phyloP scores from a whole-genome alignment of 1,140 invertebrate species.

The Euwallacea fornicatus region DNA sequence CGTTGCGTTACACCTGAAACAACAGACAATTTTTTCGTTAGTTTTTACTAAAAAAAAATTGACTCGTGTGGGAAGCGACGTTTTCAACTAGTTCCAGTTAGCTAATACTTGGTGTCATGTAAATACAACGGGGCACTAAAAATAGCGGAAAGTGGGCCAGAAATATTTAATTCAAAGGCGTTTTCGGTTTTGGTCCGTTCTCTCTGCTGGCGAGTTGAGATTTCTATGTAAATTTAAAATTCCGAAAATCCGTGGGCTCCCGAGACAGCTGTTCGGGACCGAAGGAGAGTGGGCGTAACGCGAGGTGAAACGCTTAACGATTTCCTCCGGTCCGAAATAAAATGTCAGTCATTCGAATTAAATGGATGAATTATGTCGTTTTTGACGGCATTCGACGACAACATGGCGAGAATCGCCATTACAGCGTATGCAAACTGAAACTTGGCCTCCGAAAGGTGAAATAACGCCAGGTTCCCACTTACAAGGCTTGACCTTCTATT shows the following conservation, averaged over 20 bases:
- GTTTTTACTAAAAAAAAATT: not conserved
- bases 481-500: too few species aligned
- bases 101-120: too few species aligned
- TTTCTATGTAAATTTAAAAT: slow-evolving; percentile 36
- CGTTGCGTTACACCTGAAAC: slow-evolving; percentile 3
- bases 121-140: slow-evolving; percentile 13
- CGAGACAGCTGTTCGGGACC: slow-evolving; percentile 32
- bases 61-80: not conserved
- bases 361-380: slow-evolving; percentile 11
- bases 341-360: slow-evolving; percentile 15
- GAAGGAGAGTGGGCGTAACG: slow-evolving; percentile 18
- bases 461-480: too few species aligned
- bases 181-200: slow-evolving; percentile 28
- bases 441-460: too few species aligned
- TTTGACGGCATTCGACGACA: not conserved
- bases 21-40: not conserved
- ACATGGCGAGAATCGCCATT: too few species aligned
- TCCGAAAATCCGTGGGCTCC: slow-evolving; percentile 32
- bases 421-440: too few species aligned
- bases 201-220: slow-evolving; percentile 25
- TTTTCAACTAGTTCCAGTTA: not conserved
- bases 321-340: slow-evolving; percentile 31
- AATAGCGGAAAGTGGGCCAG: slow-evolving; percentile 33
- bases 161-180: slow-evolving; percentile 34
- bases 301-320: slow-evolving; percentile 31